Conservation (phyloP, 2,113 vertebrate genomes). For the Catharus bicknelli region DNA sequence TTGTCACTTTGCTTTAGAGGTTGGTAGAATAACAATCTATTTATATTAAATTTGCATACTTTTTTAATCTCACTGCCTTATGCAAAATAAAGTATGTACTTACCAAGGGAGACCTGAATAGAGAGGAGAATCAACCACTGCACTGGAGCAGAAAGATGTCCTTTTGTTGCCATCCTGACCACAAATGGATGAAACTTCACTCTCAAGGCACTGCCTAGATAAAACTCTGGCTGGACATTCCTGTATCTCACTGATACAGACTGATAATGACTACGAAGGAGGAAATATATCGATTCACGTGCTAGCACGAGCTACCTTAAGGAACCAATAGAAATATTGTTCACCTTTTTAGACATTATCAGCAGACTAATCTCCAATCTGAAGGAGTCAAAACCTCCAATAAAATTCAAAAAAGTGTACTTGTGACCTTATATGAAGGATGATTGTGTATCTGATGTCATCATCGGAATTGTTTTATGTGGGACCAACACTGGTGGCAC, state of each 20-base stretch:
- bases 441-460: not conserved
- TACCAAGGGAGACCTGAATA: not conserved
- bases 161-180: not conserved
- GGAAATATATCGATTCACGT: constrained; percentile 38
- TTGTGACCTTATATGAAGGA: constrained; percentile 56
- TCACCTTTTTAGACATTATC: constrained; percentile 62
- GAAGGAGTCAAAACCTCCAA: constrained; percentile 41
- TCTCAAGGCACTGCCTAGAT: not conserved
- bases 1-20: not conserved
- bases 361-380: constrained; percentile 33
- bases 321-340: constrained; percentile 52
- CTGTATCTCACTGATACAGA: not conserved
- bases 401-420: constrained; percentile 20
- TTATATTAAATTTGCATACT: not conserved
- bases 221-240: not conserved
- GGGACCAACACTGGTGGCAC: not conserved
- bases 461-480: not conserved
- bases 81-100: not conserved
- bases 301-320: not conserved
- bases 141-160: not conserved
- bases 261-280: not conserved
- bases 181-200: not conserved
- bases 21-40: not conserved
- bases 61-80: not conserved
- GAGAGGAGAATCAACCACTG: not conserved